Evolutionary conservation across 2,797 vertebrate genomes (phyloP), one percentile per base, ranked within the genome.

Genomic region (Peromyscus nudipes): DNA sequence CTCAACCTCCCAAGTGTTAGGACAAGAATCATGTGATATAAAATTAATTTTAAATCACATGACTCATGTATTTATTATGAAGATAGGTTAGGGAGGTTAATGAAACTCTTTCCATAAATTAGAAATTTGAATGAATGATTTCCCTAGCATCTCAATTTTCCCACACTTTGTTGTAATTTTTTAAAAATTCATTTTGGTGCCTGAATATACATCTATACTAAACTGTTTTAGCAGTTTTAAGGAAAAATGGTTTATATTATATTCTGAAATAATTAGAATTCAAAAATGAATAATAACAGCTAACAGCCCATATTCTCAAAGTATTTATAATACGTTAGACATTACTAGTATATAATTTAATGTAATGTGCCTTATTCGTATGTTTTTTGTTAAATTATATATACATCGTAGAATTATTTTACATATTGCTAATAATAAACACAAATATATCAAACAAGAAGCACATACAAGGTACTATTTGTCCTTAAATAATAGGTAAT

Each of bases 51-150:
- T 71, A 96, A 86, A 65, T 92, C 16, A 55, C 6, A 5, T 83
- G 57, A 77, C 23, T 75, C 65, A 65, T 62, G 62, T 37, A 62
- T 43, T 79, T 93, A 75, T 80, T 88, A 84, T 88, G 23, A 93
- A 92, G 71, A 87, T 31, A n/a, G 0, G 81, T 46, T n/a, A 93
- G 46, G 79, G 17, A 84, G 19, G 73, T 55, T 60, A 77, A 1
- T 95, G 52, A 81, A 91, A 81, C 77, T 25, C 77, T 16, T 93
- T 92, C 49, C 14, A 55, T 65, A 83, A 95, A 60, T 81, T 60
- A 96, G 83, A 92, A 91, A 82, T 87, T 67, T 92, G 37, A 92
- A 82, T 67, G 37, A 52, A 90, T 94, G 43, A 65, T 73, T 65
- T 31, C 76, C 19, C 34, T 29, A 85, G 23, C 34, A 55, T 89